Evolutionary conservation across 2,113 vertebrate species (phyloP), one percentile per base, ranked within the genome.

Genomic region (Triplophysa tibetana): DNA sequence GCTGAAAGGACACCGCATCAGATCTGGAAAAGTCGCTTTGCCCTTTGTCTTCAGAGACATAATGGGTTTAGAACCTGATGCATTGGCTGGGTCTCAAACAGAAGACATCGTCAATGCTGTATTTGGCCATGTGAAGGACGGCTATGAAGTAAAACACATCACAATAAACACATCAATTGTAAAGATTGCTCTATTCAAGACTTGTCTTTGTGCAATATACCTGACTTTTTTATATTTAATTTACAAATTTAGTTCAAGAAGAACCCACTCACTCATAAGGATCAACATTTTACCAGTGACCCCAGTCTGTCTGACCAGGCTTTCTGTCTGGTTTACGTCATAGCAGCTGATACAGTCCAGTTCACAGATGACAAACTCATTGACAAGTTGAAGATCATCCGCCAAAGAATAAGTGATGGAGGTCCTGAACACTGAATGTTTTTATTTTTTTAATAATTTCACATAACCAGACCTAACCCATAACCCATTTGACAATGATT

Each of bases 51-150:
- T 33, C 6, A 7, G 0, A 6, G 33, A 33, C 6, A 33, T 33
- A 33, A 33, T 5, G 33, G 33, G 33, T 33, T 33, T 33, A 33
- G 33, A 33, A 33, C 33, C 33, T 6, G 33, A 33, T 33, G 33
- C 33, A 33, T 33, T 33, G 33, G 33, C 33, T 4, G 62, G 68
- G 12, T 5, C 43, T 14, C 0, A 38, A 12, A 5, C 63, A 33
- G 14, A 74, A 0, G 70, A 79, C 12, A 45, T 84, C n/a, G 17
- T 70, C n/a, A 70, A 45, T 0, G 54, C 56, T 16, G 1, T 78
- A 12, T 13, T 12, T 19, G 82, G 78, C 0, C 78, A 66, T 23
- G 24, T 80, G 8, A 70, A 50, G n/a, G 78, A 80, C 0, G 73
- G 41, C 5, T 82, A 81, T 17, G 50, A 50, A 64, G 79, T 29